Base-by-base conservation (phyloP, 2,113 vertebrate species). In the Mustela lutreola region DNA sequence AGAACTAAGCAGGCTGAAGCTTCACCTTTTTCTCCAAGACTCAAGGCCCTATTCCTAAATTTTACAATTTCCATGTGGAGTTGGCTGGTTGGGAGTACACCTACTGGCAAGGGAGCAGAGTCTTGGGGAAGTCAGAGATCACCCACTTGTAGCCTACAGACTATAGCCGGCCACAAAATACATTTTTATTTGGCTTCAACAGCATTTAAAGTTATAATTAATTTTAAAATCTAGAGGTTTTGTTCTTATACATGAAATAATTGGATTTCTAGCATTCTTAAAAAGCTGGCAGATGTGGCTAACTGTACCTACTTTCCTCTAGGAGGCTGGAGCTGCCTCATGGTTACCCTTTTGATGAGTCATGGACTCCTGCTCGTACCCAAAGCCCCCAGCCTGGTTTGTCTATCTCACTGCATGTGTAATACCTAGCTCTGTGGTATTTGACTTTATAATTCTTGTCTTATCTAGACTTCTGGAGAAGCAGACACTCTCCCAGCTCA, bases 221-320 rank as follows among this genome's bases (percentile, higher is more conserved):
- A 85, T 82, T 90, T 86, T 92, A 78, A 82, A 96, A 81, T 62
- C 6, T 76, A 91, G 21, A 71, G 15, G 24, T 4, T 53, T 91
- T 62, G 60, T 91, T 62, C 50, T 91, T 67, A 60, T 86, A 36
- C 4, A 71, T 81, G 50, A 89, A 48, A 78, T 71, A 92, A 89
- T 71, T 93, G 7, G 33, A 63, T 83, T 79, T 92, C 21, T 58
- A 36, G 26, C 5, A 90, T 94, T 94, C 16, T 86, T 89, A 86
- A 81, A 85, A 70, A 75, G n/a, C 75, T n/a, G 91, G 70, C 19
- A 39, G 24, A 65, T 86, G 1, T 70, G 45, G 80, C 33, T 92
- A n/a, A 39, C n/a, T 19, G 3, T 16, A 58, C 14, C 70, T 3
- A 26, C 11, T 0, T 81, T 73, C 56, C 15, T 75, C 42, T 4